Conservation (phyloP, 2,888 invertebrate genomes). For the Melanophora roralis region DNA sequence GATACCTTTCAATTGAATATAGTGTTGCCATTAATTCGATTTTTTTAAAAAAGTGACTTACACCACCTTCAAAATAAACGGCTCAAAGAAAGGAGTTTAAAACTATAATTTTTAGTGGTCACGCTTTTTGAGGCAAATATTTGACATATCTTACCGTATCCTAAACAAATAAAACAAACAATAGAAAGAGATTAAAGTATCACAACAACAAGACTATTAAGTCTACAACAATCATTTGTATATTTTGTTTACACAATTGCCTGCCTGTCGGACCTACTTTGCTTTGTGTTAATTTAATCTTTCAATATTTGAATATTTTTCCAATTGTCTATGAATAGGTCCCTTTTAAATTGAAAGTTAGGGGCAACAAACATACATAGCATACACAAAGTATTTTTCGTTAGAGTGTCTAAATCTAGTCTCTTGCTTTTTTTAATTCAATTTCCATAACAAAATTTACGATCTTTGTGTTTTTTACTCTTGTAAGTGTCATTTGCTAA, state of each 20-base stretch:
- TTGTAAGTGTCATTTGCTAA: not conserved
- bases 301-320: not conserved
- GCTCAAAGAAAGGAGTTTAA: no score
- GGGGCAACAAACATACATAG: not conserved
- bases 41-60: no score
- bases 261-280: not conserved
- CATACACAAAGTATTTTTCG: no score
- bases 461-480: constrained; percentile 1
- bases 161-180: not conserved
- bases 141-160: no score
- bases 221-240: constrained; percentile 7
- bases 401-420: not conserved
- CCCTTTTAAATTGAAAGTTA: not conserved
- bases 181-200: not conserved
- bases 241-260: not conserved
- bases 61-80: no score
- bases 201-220: constrained; percentile 8
- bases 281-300: not conserved
- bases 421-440: not conserved
- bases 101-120: no score
- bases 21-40: no score
- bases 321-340: not conserved
- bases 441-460: constrained; percentile 25
- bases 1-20: no score
- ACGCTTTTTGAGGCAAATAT: no score